Evolutionary conservation across 2,113 vertebrate genomes (phyloP).

Genomic region (Oceanodroma tethys): DNA sequence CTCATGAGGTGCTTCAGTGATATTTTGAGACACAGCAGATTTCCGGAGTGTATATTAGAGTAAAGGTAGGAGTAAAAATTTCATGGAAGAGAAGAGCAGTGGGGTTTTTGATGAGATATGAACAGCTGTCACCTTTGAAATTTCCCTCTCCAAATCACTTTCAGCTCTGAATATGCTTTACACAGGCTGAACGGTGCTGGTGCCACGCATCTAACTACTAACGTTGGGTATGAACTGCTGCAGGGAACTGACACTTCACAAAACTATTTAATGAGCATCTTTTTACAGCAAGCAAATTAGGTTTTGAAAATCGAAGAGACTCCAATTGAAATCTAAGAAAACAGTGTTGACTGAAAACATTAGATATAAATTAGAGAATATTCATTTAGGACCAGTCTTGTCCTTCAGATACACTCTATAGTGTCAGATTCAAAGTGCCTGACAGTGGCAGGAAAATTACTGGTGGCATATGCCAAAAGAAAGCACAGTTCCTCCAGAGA

Average conservation of each 20-base stretch:
- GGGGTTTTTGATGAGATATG: constrained; percentile 60
- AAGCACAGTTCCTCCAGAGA: not conserved
- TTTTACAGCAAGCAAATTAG: not conserved
- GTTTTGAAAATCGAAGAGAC: not conserved
- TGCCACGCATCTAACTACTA: not conserved
- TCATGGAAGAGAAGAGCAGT: constrained; percentile 31
- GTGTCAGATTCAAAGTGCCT: not conserved
- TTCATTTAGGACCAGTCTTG: not conserved
- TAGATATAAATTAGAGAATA: not conserved
- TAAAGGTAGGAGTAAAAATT: constrained; percentile 49
- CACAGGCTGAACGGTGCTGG: not conserved
- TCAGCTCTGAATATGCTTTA: constrained; percentile 42
- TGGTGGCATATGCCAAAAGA: not conserved
- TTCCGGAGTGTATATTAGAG: constrained; percentile 41
- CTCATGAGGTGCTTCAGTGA: constrained; percentile 14
- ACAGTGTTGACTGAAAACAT: not conserved
- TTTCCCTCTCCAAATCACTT: constrained; percentile 59
- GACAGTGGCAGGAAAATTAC: not conserved
- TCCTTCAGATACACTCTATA: not conserved
- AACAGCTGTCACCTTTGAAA: constrained; percentile 65
- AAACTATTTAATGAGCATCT: not conserved
- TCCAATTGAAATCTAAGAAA: not conserved
- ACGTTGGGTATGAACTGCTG: not conserved
- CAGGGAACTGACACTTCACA: not conserved
- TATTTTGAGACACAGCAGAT: constrained; percentile 19